Percentiles rank a stretch among this genome's conserved stretches.
Conservation (phyloP, 2,888 invertebrate genomes). For the Vanessa cardui region DNA sequence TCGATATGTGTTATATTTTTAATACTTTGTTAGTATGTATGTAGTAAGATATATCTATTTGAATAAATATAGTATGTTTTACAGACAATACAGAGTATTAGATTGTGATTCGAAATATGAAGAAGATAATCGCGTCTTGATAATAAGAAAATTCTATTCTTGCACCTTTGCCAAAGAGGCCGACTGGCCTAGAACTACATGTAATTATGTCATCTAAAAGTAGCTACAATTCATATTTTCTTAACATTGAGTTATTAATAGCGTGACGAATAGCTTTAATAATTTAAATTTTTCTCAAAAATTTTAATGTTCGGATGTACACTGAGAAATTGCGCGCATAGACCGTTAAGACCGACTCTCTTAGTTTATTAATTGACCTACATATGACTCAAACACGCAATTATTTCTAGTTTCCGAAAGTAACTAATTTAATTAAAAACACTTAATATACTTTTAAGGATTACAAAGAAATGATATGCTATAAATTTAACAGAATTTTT, state of each 20-base stretch:
- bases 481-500: neutral
- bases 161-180: constrained; percentile 19
- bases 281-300: constrained; percentile 20
- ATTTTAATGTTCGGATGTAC: constrained; percentile 6
- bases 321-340: constrained; percentile 29
- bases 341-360: constrained; percentile 36
- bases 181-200: constrained; percentile 21
- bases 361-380: constrained; percentile 39
- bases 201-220: constrained; percentile 7
- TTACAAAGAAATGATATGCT: neutral
- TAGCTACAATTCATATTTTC: neutral
- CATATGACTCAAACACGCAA: constrained; percentile 31
- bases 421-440: constrained; percentile 21
- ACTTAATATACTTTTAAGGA: neutral
- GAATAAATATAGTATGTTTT: neutral
- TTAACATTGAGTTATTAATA: constrained; percentile 7
- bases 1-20: too few relatives aligned
- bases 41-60: neutral
- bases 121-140: neutral
- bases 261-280: constrained; percentile 4
- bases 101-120: neutral
- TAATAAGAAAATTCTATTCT: constrained; percentile 5
- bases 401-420: constrained; percentile 24
- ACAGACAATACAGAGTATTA: neutral
- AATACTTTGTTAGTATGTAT: neutral